These are phyloP conservation scores for Hermetia illucens DNA, from an alignment of 1,140 invertebrate species.

Conservation along the genomic window DNA sequence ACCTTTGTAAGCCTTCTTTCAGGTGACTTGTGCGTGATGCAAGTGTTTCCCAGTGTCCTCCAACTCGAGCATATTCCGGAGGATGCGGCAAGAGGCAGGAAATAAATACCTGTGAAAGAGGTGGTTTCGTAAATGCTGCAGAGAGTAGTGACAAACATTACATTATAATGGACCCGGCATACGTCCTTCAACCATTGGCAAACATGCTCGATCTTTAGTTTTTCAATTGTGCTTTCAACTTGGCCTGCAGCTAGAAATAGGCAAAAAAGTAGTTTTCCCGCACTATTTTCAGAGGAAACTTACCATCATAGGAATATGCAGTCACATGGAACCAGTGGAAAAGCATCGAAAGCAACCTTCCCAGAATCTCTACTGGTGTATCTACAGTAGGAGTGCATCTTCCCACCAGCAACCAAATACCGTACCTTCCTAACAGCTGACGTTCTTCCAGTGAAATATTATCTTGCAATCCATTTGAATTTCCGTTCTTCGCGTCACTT, in stretches of 20 bases:
- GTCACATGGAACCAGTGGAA: slow-evolving; percentile 99
- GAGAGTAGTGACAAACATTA: slow-evolving; percentile 22
- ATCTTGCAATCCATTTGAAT: slow-evolving; percentile 27
- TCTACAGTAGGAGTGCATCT: slow-evolving; percentile 76
- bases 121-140: too few relatives aligned
- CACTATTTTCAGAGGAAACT: slow-evolving; percentile 3
- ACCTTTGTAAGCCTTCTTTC: slow-evolving; percentile 79
- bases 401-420: slow-evolving; percentile 91
- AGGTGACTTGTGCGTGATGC: slow-evolving; percentile 83
- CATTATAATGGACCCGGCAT: slow-evolving; percentile 71
- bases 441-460: slow-evolving; percentile 62
- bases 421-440: slow-evolving; percentile 82
- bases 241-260: slow-evolving; percentile 35
- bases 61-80: slow-evolving; percentile 47
- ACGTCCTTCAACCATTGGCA: slow-evolving; percentile 83
- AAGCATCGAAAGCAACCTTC: slow-evolving; percentile 83
- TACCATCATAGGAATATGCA: slow-evolving; percentile 89
- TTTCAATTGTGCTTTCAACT: slow-evolving; percentile 73
- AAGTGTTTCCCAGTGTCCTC: slow-evolving; percentile 89
- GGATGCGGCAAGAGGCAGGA: slow-evolving; percentile 74
- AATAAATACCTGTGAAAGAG: slow-evolving; percentile 49
- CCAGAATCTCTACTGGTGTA: slow-evolving; percentile 77
- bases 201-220: slow-evolving; percentile 86
- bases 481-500: slow-evolving; percentile 21
- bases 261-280: too few relatives aligned